Evolutionary conservation across 2,888 invertebrate species (phyloP), one percentile per base, ranked within the genome.

Genomic region (Plusia festucae): DNA sequence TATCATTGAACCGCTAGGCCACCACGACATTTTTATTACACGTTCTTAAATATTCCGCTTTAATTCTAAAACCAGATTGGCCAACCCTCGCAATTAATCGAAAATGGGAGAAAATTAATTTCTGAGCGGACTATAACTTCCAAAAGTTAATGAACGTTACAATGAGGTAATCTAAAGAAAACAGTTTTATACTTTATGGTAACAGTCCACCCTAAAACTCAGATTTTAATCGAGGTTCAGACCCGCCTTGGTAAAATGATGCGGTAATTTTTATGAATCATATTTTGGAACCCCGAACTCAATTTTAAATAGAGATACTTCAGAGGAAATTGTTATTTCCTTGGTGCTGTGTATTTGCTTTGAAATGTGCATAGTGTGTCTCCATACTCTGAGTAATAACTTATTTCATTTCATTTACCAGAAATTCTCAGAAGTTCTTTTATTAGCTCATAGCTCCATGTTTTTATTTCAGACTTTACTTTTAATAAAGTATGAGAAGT

Each of bases 71-170:
- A 84, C 79, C 73, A 78, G 78, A 83, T 83, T 84, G 82, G 65
- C 82, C 82, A 84, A 85, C 85, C 82, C 75, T 76, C 40, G 73
- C 79, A 82, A 85, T 85, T 82, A 84, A 84, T 87, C 82, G 85
- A 78, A 82, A 82, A 78, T 78, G 81, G 82, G 64, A 30, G 74
- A 76, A 84, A 87, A 86, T 85, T 85, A 85, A 85, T 86, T 85
- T 82, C 73, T 79, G 70, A 73, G 75, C 78, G 72, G 73, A 79
- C 73, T 71, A 85, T 85, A 84, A 82, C 81, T 84, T 76, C 77
- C 60, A 27, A 70, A 81, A 79, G 75, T 76, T 81, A 85, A 85
- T 85, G 78, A 84, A 85, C 80, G 72, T 84, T 83, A 83, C 82
- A 83, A 84, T 83, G 78, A 79, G 78, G 78, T 83, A 81, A 85